A percentile compares a stretch with the other conserved stretches of the same genome.
Conservation (phyloP, 2,888 invertebrate genomes). For the Phrixothrix hirtus region DNA sequence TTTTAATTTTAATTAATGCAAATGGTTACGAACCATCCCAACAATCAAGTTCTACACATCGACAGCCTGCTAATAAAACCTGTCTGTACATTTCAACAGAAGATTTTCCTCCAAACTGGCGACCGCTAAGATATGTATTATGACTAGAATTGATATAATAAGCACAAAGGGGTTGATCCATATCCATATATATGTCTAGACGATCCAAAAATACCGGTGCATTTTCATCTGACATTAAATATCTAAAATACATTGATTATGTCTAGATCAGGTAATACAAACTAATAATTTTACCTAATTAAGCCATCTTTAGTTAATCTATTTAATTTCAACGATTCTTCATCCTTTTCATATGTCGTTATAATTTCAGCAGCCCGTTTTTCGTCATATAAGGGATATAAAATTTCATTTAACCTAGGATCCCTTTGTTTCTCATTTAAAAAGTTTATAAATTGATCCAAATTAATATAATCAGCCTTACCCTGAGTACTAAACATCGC, state of each 20-base stretch:
- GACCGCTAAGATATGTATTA: slow-evolving; percentile 90
- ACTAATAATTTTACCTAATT: slow-evolving; percentile 76
- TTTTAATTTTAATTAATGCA: no score
- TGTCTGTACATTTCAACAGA: slow-evolving; percentile 99
- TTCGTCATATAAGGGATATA: slow-evolving; percentile 95
- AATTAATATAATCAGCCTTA: slow-evolving; percentile 82
- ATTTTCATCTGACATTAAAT: slow-evolving; percentile 99
- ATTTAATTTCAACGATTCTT: slow-evolving; percentile 71
- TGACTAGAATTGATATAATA: slow-evolving; percentile 99
- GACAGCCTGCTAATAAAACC: slow-evolving; percentile 93
- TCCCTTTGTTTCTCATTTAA: slow-evolving; percentile 97
- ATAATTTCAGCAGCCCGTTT: slow-evolving; percentile 93
- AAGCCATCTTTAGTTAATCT: slow-evolving; percentile 92
- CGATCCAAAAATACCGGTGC: slow-evolving; percentile 98
- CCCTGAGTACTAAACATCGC: slow-evolving; percentile 75
- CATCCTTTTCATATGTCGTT: slow-evolving; percentile 86
- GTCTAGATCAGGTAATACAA: no score
- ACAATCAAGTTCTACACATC: slow-evolving; percentile 97
- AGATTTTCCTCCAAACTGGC: slow-evolving; percentile 98
- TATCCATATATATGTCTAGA: slow-evolving; percentile 96
- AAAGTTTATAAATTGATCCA: slow-evolving; percentile 89
- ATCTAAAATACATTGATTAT: slow-evolving; percentile 59
- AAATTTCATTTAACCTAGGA: slow-evolving; percentile 96
- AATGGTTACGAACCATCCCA: no score
- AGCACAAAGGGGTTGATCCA: slow-evolving; percentile 97